These are phyloP conservation scores for Spermophilus dauricus DNA, from an alignment of 2,113 vertebrate species.

Conservation along the genomic window DNA sequence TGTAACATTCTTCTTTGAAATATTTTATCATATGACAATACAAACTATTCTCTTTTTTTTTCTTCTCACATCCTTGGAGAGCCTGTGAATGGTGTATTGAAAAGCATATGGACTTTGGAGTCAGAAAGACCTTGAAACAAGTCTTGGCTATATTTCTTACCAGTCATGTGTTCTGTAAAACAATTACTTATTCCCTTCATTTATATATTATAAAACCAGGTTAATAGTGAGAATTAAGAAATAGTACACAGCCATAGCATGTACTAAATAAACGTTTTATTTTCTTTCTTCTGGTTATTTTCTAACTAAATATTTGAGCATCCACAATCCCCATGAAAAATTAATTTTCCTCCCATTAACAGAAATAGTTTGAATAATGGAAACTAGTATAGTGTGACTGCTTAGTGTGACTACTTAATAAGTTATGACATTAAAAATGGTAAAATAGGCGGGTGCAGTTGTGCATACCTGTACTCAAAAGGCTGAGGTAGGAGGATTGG, in stretches of 20 bases:
- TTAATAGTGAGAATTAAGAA: not conserved
- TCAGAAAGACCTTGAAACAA: not conserved
- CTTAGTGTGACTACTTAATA: conserved; percentile 17
- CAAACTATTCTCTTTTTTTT: not conserved
- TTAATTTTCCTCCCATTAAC: conserved; percentile 44
- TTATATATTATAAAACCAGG: not conserved
- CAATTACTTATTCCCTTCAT: not conserved
- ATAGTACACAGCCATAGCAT: not conserved
- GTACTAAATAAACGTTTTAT: conserved; percentile 3
- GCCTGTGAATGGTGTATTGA: not conserved
- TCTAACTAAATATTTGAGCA: conserved; percentile 37
- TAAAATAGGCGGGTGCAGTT: not conserved
- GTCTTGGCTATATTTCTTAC: not conserved
- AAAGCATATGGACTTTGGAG: not conserved
- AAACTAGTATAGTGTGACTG: not conserved
- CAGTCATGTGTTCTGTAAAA: not conserved
- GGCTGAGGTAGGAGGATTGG: no score
- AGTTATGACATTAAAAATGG: not conserved
- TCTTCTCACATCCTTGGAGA: not conserved
- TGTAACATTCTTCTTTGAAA: not conserved
- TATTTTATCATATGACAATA: not conserved
- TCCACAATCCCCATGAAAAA: not conserved
- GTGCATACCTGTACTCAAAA: no score
- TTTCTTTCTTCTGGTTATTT: not conserved
- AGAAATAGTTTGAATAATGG: conserved; percentile 17